Evolutionary conservation across 2,113 vertebrate genomes (phyloP).

Genomic region (Tachysurus vachellii): DNA sequence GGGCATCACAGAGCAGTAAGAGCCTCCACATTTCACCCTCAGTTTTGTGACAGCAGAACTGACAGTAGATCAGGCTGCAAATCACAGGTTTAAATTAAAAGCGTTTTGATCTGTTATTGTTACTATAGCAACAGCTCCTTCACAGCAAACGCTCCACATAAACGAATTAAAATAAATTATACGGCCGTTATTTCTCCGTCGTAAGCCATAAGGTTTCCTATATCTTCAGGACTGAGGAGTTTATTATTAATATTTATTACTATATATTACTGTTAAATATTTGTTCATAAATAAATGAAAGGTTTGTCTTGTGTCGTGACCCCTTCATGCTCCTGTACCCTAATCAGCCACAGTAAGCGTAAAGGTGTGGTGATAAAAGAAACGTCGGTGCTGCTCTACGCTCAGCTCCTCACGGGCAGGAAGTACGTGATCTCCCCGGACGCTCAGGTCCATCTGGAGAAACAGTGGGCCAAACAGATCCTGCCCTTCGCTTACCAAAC

Average conservation of each 20-base stretch:
- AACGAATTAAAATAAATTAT: neutral
- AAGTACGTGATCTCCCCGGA: constrained; percentile 85
- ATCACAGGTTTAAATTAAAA: neutral
- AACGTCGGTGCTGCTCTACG: constrained; percentile 82
- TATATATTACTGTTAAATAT: too few relatives aligned
- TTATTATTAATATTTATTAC: too few relatives aligned
- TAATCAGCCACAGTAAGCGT: constrained; percentile 80
- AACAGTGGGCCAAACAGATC: constrained; percentile 95
- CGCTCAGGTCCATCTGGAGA: constrained; percentile 89
- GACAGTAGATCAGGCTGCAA: too few relatives aligned
- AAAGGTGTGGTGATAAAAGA: constrained; percentile 92
- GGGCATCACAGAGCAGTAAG: constrained; percentile 90
- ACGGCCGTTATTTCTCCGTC: too few relatives aligned
- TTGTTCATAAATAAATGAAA: neutral
- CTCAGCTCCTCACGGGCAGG: constrained; percentile 86
- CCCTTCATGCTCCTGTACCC: neutral
- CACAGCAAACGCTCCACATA: neutral
- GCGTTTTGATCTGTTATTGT: too few relatives aligned
- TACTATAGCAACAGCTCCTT: neutral
- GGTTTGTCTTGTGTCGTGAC: neutral
- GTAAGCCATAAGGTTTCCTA: neutral
- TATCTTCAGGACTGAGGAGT: neutral
- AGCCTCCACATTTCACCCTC: constrained; percentile 1
- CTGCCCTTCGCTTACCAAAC: constrained; percentile 91
- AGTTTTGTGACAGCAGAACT: neutral